phyloP scores from a whole-genome alignment of 2,888 invertebrate species.

The Aleiodes leptofemur region DNA sequence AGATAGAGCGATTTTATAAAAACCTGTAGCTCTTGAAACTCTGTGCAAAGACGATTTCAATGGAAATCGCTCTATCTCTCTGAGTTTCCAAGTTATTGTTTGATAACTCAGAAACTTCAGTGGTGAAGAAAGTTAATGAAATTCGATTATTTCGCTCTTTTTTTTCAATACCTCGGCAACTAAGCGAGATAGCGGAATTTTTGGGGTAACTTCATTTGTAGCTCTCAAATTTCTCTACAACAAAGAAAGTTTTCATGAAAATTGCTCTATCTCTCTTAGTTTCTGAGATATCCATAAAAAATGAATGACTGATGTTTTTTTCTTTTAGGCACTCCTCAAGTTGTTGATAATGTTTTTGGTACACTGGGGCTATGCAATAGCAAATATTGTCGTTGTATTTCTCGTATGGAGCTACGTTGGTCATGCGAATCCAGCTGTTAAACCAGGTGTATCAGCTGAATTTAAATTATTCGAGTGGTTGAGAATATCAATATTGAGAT shows the following conservation, averaged over 20 bases:
- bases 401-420: slow-evolving; percentile 96
- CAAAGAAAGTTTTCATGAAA: not conserved
- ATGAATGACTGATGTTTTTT: slow-evolving; percentile 11
- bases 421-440: slow-evolving; percentile 95
- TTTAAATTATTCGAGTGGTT: slow-evolving; percentile 89
- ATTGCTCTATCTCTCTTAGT: not conserved
- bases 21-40: no score
- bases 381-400: slow-evolving; percentile 87
- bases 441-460: slow-evolving; percentile 91
- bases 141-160: not conserved
- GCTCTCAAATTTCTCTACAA: no score
- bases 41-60: no score
- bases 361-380: slow-evolving; percentile 94
- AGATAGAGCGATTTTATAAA: no score
- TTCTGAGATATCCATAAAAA: not conserved
- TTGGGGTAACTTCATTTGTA: no score
- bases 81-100: no score
- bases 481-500: slow-evolving; percentile 82
- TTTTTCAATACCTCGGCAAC: no score
- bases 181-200: no score
- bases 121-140: not conserved
- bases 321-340: slow-evolving; percentile 87
- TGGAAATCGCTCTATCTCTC: no score
- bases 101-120: no score
- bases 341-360: slow-evolving; percentile 94